phyloP scores from a whole-genome alignment of 2,113 vertebrate genomes.

The Tachysurus fulvidraco region DNA sequence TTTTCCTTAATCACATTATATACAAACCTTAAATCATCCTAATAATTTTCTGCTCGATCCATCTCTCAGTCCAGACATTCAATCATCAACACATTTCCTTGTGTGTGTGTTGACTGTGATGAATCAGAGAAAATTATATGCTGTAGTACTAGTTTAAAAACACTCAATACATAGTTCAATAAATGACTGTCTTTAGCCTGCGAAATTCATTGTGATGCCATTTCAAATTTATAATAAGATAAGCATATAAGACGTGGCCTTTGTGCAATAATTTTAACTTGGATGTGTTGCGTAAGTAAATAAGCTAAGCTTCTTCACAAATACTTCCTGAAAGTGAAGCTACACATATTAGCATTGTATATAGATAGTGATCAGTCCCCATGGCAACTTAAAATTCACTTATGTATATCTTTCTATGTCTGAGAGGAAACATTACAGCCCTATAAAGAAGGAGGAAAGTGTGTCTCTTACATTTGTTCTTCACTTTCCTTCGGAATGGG shows the following conservation, averaged over 20 bases:
- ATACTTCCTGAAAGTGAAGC: conserved; percentile 45
- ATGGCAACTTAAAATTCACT: neutral
- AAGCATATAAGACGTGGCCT: too few relatives aligned
- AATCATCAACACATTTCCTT: neutral
- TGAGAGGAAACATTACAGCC: conserved; percentile 28
- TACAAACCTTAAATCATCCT: neutral
- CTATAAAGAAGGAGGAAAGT: conserved; percentile 34
- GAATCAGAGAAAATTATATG: neutral
- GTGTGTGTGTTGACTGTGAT: conserved; percentile 8
- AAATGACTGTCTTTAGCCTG: neutral
- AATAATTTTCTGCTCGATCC: neutral
- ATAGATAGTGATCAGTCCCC: conserved; percentile 32
- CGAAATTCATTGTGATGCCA: neutral
- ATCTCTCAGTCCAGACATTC: neutral
- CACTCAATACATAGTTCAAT: neutral
- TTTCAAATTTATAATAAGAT: neutral
- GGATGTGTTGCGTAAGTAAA: neutral
- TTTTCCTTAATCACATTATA: neutral
- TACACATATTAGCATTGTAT: conserved; percentile 39
- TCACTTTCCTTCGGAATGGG: neutral
- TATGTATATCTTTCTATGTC: conserved; percentile 1
- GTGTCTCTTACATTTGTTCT: neutral
- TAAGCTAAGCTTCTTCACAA: conserved; percentile 15
- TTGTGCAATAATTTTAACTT: neutral
- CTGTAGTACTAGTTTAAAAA: neutral